Base-by-base conservation (phyloP, 2,113 vertebrate genomes). In the Tetrao urogallus region DNA sequence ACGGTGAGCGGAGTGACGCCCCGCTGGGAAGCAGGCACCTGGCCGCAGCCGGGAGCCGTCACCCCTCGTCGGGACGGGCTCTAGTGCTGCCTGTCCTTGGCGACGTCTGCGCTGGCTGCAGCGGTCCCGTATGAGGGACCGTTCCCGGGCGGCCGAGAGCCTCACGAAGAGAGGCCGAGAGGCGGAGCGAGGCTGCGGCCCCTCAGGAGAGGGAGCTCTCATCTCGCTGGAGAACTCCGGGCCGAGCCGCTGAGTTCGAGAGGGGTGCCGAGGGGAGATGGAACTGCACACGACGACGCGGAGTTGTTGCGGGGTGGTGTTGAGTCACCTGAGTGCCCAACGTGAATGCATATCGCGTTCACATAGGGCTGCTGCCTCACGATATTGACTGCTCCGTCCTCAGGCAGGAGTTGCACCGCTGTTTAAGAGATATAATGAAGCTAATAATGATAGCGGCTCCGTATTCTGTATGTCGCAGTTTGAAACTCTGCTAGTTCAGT, bases 381-480 rank as follows among this genome's bases (percentile, higher is more conserved):
- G 0, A 40, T 2, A 6, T 1, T 4, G 24, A 43, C 19, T 61
- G 8, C 0, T 4, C 8, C 25, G 3, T 34, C 48, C 74, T 4
- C 5, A 2, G 36, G 67, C n/a, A 4, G 47, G 10, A 2, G 10
- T 32, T 5, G 69, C 27, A 2, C 34, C 30, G 19, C 12, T 14
- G 27, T 50, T 47, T 32, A 18, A 40, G 60, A 4, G n/a, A 2
- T 34, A 3, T 13, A 13, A 24, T 0, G 1, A n/a, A 22, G 32
- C 48, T 42, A 17, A 18, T 28, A 14, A 27, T 30, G 21, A 5
- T n/a, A 5, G 65, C 30, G 48, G 11, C 18, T 22, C 9, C 24
- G 0, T 8, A 1, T 6, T 28, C 24, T 0, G 5, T 4, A 4
- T 57, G 50, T 13, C 42, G 2, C 45, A 1, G 69, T 1, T 32